Evolutionary conservation across 2,113 vertebrate species (phyloP), one percentile per base, ranked within the genome.

Genomic region (cat (Felis catus)): DNA sequence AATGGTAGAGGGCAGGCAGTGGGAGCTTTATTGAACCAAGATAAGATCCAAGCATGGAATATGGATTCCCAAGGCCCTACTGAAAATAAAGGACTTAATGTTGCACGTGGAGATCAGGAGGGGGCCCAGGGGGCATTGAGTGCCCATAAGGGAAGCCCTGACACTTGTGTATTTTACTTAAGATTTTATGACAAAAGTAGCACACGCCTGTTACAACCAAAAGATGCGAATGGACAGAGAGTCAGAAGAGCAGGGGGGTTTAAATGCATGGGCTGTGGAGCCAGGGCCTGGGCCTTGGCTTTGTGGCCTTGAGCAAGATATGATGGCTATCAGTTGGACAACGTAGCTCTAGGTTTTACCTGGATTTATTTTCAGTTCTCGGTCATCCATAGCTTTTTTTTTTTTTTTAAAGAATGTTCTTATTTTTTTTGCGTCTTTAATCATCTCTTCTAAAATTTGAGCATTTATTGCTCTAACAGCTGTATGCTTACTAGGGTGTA

Each of bases 391-490:
- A 86, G 7, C 48, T 29, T 29, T 84, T 95, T 61, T 61, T 23
- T 58, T 45, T 45, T 61, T 61, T 61, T 74, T 90, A 58, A 85
- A 21, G 48, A 55, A 70, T 36, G 58, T 23, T 51, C 18, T 92
- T 63, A 41, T 58, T 45, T 95, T 82, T 53, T 45, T 95, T 93
- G 10, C 16, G 12, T n/a, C 21, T 55, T 45, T 74, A 83, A 53
- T 80, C 11, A 31, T 95, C 5, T 91, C 29, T 92, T 89, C 63
- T 66, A 83, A 90, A 96, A 89, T 94, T 81, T 29, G 53, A 96
- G 1, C 11, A 58, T 36, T 95, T 93, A 83, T 1, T 76, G 41
- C 41, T 83, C 7, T 88, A 96, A 89, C 31, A 91, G 3, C 48
- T 70, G 23, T 84, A 31, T 93, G 6, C 81, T 95, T 96, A 70